Evolutionary conservation across 92 coral and sea anemone species (phyloP).

Genomic region (Parazoanthus darwini): DNA sequence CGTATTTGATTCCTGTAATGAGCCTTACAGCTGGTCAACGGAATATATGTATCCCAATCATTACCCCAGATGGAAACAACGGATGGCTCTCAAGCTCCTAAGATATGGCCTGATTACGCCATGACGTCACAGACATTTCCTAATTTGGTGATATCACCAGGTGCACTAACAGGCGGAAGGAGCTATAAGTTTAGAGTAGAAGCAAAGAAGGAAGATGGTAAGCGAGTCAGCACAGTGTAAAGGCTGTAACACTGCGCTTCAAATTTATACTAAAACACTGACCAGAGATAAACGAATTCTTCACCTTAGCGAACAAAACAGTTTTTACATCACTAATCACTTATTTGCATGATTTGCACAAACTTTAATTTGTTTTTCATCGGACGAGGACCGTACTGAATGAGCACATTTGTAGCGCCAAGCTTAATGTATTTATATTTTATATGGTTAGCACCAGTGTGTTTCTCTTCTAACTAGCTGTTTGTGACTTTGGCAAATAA

Average conservation of each 20-base stretch:
- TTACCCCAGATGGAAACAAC: conserved; percentile 23
- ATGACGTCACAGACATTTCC: conserved; percentile 51
- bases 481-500: too few species aligned
- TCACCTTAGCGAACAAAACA: not conserved
- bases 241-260: not conserved
- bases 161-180: conserved; percentile 44
- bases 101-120: conserved; percentile 67
- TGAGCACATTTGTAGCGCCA: too few species aligned
- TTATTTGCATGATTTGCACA: not conserved
- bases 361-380: too few species aligned
- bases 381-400: too few species aligned
- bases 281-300: too few species aligned
- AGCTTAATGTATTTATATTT: too few species aligned
- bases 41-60: too few species aligned
- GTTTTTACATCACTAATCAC: not conserved
- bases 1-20: too few species aligned
- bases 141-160: conserved; percentile 50
- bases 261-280: not conserved
- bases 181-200: conserved; percentile 39
- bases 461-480: too few species aligned
- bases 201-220: conserved; percentile 38
- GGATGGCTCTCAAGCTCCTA: not conserved
- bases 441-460: too few species aligned
- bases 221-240: not conserved
- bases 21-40: too few species aligned